phyloP scores from a whole-genome alignment of 2,888 invertebrate genomes.

The Uropetala carovei region DNA sequence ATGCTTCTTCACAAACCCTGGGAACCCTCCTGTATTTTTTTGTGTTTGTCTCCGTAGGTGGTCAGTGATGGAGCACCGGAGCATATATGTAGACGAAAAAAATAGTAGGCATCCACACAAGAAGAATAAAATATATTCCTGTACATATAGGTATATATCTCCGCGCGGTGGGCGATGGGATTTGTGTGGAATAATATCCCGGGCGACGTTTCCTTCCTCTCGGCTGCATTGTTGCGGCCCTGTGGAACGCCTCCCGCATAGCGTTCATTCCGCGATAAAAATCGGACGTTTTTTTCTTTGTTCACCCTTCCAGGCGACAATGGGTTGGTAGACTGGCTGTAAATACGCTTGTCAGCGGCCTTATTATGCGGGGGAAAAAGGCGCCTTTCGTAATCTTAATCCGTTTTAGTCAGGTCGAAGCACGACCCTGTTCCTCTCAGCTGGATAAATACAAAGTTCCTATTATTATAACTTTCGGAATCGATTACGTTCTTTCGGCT shows the following conservation, averaged over 20 bases:
- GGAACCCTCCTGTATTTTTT: neutral
- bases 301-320: neutral
- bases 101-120: neutral
- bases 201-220: neutral
- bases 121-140: neutral
- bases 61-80: neutral
- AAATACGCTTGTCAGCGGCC: neutral
- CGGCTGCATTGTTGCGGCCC: neutral
- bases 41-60: neutral
- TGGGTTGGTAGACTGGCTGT: neutral
- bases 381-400: neutral
- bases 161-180: neutral
- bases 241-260: neutral
- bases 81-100: neutral
- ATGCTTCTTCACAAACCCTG: no score
- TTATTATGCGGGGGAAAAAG: neutral
- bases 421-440: neutral
- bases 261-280: neutral
- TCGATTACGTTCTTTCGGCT: no score
- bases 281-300: neutral
- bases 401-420: neutral
- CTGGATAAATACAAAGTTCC: neutral
- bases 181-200: neutral
- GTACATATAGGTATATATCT: no score
- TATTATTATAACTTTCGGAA: no score